Evolutionary conservation across 1,140 invertebrate genomes (phyloP).

Genomic region (Anastatus disparis): DNA sequence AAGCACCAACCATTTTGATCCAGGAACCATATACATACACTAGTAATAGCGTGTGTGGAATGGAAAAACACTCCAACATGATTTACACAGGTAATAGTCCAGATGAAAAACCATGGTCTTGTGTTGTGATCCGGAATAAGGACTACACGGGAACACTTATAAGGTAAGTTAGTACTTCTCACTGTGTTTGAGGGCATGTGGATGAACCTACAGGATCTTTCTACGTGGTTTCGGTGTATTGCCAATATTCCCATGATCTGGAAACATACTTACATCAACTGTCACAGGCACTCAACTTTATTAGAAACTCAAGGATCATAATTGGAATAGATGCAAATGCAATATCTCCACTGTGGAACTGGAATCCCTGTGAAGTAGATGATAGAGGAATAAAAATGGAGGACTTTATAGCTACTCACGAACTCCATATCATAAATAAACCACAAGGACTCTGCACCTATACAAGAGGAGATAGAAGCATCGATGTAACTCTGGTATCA

Average conservation of each 20-base stretch:
- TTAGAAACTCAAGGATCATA: not conserved
- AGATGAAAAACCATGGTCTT: not conserved
- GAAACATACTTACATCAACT: not conserved
- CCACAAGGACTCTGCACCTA: not conserved
- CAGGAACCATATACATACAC: not conserved
- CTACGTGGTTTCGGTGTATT: constrained; percentile 12
- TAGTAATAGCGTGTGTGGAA: not conserved
- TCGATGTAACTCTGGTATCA: not conserved
- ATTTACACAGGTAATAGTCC: not conserved
- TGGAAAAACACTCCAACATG: not conserved
- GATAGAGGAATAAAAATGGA: not conserved
- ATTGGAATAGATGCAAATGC: constrained; percentile 8
- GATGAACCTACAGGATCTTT: not conserved
- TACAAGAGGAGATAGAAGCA: not conserved
- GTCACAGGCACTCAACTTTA: constrained; percentile 42
- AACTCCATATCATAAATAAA: constrained; percentile 44
- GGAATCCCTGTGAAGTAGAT: not conserved
- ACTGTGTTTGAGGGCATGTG: not conserved
- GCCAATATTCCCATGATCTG: not conserved
- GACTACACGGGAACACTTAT: not conserved
- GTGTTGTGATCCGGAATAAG: not conserved
- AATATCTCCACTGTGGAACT: not conserved
- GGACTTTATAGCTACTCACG: not conserved
- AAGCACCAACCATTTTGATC: not conserved
- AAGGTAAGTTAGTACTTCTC: not conserved